Evolutionary conservation across 2,113 vertebrate species (phyloP), one percentile per base, ranked within the genome.

Genomic region (Macquaria australasica): DNA sequence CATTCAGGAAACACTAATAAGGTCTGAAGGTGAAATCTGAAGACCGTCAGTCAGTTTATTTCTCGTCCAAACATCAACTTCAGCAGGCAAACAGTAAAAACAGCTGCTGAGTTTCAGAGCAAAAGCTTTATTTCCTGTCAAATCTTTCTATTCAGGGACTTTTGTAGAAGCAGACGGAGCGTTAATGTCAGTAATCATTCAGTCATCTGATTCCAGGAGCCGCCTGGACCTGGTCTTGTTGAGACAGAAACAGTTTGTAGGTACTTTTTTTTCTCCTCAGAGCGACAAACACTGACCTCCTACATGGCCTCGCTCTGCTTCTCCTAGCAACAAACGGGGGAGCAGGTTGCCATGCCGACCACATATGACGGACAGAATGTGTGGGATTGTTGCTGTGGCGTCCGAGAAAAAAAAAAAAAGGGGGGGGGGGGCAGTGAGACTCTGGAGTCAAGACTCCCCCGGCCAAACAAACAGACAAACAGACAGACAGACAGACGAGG

Each of bases 331-430:
- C 86, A 9, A 15, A 28, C 18, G 12, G 71, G 71, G 55, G 60
- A 56, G 74, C 31, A 1, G 53, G 81, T 89, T 79, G 31, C 82
- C 87, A 63, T 83, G 87, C 1, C 78, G 10, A 91, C 91, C 50
- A n/a, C 74, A 51, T 41, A 37, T 70, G 68, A 89, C 4, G 14
- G 82, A 86, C 74, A 56, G 56, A 66, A 62, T 31, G 62, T 43
- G 84, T 92, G 84, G 78, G 82, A 87, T 62, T 86, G 90, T 90
- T 89, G 82, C 80, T 28, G 8, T 31, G 62, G 86, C 8, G 25
- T 86, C 74, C 3, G 18, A 55, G 76, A 34, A 34, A 3, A 3
- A 3, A 3, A 34, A 34, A 34, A 12, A 45, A 66, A 45, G 7
- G 3, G 9, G 25, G 15, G 21, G n/a, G 20, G 6, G 45, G 9